Conservation (phyloP, 2,797 vertebrate species). For the Dermochelys coriacea region DNA sequence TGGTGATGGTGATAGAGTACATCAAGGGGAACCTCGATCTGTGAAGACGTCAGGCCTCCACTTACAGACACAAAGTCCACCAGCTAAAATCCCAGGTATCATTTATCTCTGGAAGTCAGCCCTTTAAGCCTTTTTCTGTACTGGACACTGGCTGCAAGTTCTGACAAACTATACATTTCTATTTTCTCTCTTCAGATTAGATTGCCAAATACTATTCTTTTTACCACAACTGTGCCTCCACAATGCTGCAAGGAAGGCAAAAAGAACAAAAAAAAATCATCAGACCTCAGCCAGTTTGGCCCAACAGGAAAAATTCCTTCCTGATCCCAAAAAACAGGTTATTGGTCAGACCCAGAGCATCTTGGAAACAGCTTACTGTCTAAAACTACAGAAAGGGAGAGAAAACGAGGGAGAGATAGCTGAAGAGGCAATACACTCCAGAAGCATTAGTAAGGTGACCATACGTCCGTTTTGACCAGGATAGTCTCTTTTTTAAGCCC, state of each 20-base stretch:
- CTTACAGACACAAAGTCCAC: not conserved
- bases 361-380: not conserved
- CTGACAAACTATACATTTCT: not conserved
- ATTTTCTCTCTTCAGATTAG: not conserved
- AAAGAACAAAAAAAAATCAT: too few species aligned
- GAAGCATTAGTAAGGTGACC: not conserved
- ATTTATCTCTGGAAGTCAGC: not conserved
- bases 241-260: not conserved
- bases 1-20: too few species aligned
- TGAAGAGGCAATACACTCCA: not conserved
- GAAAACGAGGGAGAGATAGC: not conserved
- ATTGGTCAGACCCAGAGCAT: not conserved
- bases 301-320: not conserved
- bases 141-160: not conserved
- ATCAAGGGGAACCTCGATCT: not conserved
- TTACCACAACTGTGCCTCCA: not conserved
- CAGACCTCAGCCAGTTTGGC: too few species aligned
- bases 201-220: not conserved
- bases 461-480: too few species aligned
- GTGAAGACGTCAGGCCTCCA: not conserved
- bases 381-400: not conserved
- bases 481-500: too few species aligned
- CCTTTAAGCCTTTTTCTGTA: not conserved
- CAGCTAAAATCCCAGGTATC: not conserved
- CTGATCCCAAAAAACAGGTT: not conserved